These are phyloP conservation scores for Tetragnatha montana DNA, from an alignment of 2,888 invertebrate genomes.

Conservation along the genomic window DNA sequence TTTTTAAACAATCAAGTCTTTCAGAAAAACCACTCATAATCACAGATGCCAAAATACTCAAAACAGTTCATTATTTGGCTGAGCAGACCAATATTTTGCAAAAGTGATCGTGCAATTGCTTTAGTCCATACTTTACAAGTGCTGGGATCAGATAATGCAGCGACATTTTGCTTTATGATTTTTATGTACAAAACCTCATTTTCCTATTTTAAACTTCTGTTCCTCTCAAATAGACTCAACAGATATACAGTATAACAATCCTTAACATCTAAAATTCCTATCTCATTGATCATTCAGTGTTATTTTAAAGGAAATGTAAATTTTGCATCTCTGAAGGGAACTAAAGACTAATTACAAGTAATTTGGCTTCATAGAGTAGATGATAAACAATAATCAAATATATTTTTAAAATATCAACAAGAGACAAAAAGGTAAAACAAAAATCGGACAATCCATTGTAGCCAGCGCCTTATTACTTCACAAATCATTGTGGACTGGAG, in stretches of 20 bases:
- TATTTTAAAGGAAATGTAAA: background rate
- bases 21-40: constrained; percentile 20
- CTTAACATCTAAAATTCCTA: constrained; percentile 47
- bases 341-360: constrained; percentile 61
- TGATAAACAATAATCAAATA: constrained; percentile 52
- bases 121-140: constrained; percentile 13
- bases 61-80: constrained; percentile 28
- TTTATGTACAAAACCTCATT: constrained; percentile 52
- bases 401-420: constrained; percentile 57
- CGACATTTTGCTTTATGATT: constrained; percentile 16
- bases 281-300: constrained; percentile 2
- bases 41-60: constrained; percentile 34
- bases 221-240: constrained; percentile 30
- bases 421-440: constrained; percentile 25
- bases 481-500: background rate
- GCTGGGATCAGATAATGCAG: constrained; percentile 21
- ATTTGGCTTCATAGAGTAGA: constrained; percentile 56
- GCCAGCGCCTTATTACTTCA: constrained; percentile 2
- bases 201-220: constrained; percentile 14
- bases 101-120: background rate
- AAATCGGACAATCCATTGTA: constrained; percentile 31
- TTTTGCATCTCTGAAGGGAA: constrained; percentile 24
- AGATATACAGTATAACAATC: constrained; percentile 68
- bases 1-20: background rate
- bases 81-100: background rate